These are phyloP conservation scores for Drosophila anomelani DNA, from an alignment of 2,888 invertebrate species.

Conservation along the genomic window DNA sequence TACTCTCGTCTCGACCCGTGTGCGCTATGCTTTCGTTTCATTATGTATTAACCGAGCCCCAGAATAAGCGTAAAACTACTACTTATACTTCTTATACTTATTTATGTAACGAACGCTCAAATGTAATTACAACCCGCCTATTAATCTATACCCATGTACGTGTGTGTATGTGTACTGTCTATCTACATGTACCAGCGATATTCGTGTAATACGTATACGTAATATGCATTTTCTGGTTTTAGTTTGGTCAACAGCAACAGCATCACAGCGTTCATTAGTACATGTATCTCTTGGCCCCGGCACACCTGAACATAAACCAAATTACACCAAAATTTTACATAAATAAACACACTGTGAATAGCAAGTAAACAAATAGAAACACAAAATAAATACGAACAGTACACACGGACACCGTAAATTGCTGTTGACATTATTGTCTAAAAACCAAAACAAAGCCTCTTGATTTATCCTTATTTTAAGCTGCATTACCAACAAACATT, in stretches of 20 bases:
- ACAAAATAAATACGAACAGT: slow-evolving; percentile 9
- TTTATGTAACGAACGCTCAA: slow-evolving; percentile 61
- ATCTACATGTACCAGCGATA: slow-evolving; percentile 33
- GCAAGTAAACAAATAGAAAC: slow-evolving; percentile 10
- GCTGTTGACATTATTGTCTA: slow-evolving; percentile 60
- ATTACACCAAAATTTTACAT: slow-evolving; percentile 12
- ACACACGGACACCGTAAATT: slow-evolving; percentile 47
- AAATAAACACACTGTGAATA: slow-evolving; percentile 19
- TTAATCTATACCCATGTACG: slow-evolving; percentile 25
- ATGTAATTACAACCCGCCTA: slow-evolving; percentile 49
- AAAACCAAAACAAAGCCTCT: slow-evolving; percentile 35
- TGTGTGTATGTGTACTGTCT: slow-evolving; percentile 31
- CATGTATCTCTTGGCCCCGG: slow-evolving; percentile 23
- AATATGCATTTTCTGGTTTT: slow-evolving; percentile 49
- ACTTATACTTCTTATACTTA: slow-evolving; percentile 18
- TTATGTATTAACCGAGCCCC: slow-evolving; percentile 43
- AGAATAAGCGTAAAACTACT: slow-evolving; percentile 49
- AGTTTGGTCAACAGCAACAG: slow-evolving; percentile 40
- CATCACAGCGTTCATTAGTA: slow-evolving; percentile 21
- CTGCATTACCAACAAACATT: slow-evolving; percentile 43
- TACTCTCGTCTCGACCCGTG: slow-evolving; percentile 28
- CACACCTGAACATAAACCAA: slow-evolving; percentile 34
- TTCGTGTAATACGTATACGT: slow-evolving; percentile 35
- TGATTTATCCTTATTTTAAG: slow-evolving; percentile 58
- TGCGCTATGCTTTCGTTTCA: slow-evolving; percentile 37